A percentile compares a stretch with the other conserved stretches of the same genome.
Conservation (phyloP, 2,888 invertebrate species). For the Drosophila hawaiiensis region DNA sequence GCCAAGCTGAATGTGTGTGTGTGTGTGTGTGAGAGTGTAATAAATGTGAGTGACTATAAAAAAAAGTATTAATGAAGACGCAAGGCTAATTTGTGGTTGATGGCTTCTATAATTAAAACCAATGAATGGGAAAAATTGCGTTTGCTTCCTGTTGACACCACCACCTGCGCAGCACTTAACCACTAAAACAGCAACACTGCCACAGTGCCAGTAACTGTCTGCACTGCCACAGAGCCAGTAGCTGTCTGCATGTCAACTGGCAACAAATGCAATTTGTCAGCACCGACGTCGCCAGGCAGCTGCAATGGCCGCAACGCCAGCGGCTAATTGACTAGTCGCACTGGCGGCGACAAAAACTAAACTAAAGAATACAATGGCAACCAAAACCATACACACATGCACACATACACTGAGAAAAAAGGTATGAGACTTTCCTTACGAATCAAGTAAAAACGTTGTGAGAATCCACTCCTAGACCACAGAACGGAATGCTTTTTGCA, state of each 20-base stretch:
- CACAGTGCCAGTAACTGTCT: constrained; percentile 19
- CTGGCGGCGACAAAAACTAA: constrained; percentile 36
- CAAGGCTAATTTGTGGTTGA: constrained; percentile 75
- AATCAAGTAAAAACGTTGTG: not conserved
- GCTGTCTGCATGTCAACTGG: constrained; percentile 59
- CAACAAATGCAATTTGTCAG: constrained; percentile 78
- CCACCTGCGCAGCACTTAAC: not conserved
- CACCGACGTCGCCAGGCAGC: constrained; percentile 45
- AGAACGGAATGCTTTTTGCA: not conserved
- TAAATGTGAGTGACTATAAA: constrained; percentile 59
- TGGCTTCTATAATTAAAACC: constrained; percentile 79
- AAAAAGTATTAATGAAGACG: constrained; percentile 74
- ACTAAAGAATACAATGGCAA: constrained; percentile 33
- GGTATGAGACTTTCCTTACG: not conserved
- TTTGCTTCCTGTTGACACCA: constrained; percentile 51
- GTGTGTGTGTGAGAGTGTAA: constrained; percentile 10
- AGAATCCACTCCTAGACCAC: not conserved
- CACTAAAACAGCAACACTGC: not conserved
- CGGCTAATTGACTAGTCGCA: constrained; percentile 67
- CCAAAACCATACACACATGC: constrained; percentile 11
- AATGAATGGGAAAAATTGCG: constrained; percentile 77
- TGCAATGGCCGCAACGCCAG: constrained; percentile 55
- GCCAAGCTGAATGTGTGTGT: not conserved
- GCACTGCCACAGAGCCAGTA: not conserved
- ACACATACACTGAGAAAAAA: not conserved